Evolutionary conservation across 2,113 vertebrate species (phyloP).

Genomic region (Sprattus sprattus): DNA sequence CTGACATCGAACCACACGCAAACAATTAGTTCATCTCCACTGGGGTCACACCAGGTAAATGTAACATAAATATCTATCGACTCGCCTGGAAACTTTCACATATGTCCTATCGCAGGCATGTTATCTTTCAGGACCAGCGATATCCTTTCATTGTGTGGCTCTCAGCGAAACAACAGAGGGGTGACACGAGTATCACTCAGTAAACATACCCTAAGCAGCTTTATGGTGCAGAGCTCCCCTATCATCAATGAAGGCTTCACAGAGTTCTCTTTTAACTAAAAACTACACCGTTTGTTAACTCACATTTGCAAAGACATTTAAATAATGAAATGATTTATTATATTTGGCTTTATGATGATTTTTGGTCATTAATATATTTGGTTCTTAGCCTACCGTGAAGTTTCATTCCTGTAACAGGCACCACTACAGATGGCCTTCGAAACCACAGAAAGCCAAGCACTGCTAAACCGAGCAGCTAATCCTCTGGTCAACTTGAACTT

Average conservation of each 20-base stretch:
- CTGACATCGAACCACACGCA: conserved; percentile 46
- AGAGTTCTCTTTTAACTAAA: background rate
- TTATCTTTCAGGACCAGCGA: conserved; percentile 51
- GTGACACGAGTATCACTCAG: conserved; percentile 22
- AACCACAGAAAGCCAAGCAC: background rate
- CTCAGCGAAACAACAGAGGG: conserved; percentile 31
- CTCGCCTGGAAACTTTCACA: conserved; percentile 37
- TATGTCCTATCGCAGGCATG: conserved; percentile 20
- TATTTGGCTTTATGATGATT: background rate
- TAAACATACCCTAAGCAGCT: conserved; percentile 26
- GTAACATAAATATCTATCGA: conserved; percentile 49
- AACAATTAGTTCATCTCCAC: conserved; percentile 34
- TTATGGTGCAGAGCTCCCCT: background rate
- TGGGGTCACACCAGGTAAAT: conserved; percentile 53
- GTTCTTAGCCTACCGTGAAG: background rate
- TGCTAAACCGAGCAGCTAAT: background rate
- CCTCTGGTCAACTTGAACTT: background rate
- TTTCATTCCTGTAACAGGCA: background rate
- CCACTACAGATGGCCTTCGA: background rate
- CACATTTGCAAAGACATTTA: background rate
- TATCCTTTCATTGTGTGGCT: conserved; percentile 57
- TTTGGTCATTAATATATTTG: background rate
- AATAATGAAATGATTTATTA: background rate
- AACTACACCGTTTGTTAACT: background rate
- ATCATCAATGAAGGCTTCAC: background rate